Evolutionary conservation across 2,113 vertebrate genomes (phyloP), one percentile per base, ranked within the genome.

Genomic region (Rana temporaria): DNA sequence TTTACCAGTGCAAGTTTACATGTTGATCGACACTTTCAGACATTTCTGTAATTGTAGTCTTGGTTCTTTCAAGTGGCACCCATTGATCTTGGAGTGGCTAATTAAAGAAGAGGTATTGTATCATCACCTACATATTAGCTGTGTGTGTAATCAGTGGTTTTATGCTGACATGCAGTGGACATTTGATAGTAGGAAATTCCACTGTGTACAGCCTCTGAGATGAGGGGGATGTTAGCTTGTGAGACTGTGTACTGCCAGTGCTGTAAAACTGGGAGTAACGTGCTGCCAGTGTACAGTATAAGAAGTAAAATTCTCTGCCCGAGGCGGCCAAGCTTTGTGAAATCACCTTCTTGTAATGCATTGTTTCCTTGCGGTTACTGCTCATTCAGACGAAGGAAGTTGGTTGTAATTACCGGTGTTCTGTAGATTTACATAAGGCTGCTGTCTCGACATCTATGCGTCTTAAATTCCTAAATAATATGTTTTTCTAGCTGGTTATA

Each of bases 301-400:
- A 57, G 24, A 72, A 17, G 19, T 32, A 32, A 57, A 17, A 30
- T 56, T 72, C 6, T 34, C 17, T 59, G 53, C 71, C 18, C 32
- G 55, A 59, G 71, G 71, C 24, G 19, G 53, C 8, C 53, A 59
- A 1, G 53, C 14, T 59, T 38, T 59, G 18, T 59, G 7, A 38
- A 73, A 53, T 59, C 53, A 8, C 12, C 26, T 57, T 59, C 22
- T 57, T 59, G 2, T 59, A 34, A 73, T 59, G 18, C 19, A 18
- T 57, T 73, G 30, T 59, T 73, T n/a, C 26, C 30, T 34, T 59
- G 26, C 6, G 53, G 71, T 73, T 73, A 59, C 70, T 18, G 57
- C 18, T 73, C 26, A 73, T 73, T 73, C 26, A 73, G 24, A 59
- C 59, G 26, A 56, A 18, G 26, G n/a, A 73, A 26, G 55, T 38